Percentiles rank a stretch among this genome's conserved stretches.
Conservation (phyloP, 2,888 invertebrate species). For the Acleris holmiana region DNA sequence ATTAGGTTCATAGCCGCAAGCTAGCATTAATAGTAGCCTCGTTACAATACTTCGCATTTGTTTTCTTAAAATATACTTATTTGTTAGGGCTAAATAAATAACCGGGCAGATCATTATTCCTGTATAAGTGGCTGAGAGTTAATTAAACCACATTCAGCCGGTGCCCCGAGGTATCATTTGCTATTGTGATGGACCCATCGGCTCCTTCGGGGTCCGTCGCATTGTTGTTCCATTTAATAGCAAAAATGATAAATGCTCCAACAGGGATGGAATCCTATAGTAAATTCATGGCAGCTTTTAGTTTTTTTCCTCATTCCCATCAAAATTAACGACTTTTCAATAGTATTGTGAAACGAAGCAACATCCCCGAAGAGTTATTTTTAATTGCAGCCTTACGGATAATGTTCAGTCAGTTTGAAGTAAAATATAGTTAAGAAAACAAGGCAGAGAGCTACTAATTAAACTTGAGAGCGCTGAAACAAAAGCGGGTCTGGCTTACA, state of each 20-base stretch:
- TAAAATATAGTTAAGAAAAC: constrained; percentile 53
- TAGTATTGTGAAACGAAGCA: constrained; percentile 14
- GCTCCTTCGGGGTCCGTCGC: constrained; percentile 75
- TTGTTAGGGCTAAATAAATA: constrained; percentile 51
- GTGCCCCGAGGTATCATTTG: constrained; percentile 80
- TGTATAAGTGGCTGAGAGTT: constrained; percentile 75
- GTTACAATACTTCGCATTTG: constrained; percentile 39
- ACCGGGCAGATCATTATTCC: constrained; percentile 64
- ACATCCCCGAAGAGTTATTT: constrained; percentile 10
- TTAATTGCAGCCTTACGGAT: constrained; percentile 21
- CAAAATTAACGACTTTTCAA: constrained; percentile 35
- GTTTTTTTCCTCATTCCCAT: constrained; percentile 25
- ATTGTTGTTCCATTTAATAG: constrained; percentile 79
- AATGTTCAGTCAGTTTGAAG: constrained; percentile 30
- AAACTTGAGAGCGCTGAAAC: constrained; percentile 71
- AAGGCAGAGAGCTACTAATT: constrained; percentile 74
- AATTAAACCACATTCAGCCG: constrained; percentile 78
- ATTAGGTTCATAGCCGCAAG: constrained; percentile 32
- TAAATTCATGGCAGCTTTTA: constrained; percentile 52
- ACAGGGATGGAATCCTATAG: constrained; percentile 62
- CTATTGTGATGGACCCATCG: constrained; percentile 79
- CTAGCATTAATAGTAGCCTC: constrained; percentile 19
- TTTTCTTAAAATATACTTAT: constrained; percentile 41
- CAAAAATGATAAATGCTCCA: constrained; percentile 82
- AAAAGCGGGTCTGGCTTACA: constrained; percentile 60